Evolutionary conservation across 2,113 vertebrate genomes (phyloP).

Genomic region (Dicerorhinus sumatrensis): DNA sequence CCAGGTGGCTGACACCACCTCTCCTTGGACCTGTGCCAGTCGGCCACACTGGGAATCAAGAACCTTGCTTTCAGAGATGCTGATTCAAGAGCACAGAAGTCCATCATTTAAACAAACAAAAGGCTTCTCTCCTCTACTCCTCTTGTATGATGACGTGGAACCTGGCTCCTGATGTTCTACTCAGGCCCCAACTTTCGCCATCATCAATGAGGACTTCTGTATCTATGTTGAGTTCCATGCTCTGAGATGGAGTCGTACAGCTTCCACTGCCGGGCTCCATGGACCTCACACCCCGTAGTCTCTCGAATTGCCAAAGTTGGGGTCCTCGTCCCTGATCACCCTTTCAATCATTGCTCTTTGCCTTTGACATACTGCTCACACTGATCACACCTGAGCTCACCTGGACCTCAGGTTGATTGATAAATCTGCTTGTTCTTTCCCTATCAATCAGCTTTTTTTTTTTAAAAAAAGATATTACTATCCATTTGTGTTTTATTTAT

Average conservation of each 20-base stretch:
- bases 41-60: background rate
- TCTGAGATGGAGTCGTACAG: background rate
- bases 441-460: background rate
- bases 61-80: background rate
- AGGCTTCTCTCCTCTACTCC: background rate
- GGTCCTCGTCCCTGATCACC: background rate
- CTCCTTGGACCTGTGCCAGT: background rate
- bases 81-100: background rate
- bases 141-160: rapidly evolving
- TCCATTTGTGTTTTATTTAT: background rate
- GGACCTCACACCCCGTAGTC: rapidly evolving
- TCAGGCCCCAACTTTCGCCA: background rate
- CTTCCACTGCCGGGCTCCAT: background rate
- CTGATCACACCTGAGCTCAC: background rate
- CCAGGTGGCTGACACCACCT: rapidly evolving
- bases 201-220: background rate
- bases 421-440: background rate
- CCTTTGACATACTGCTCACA: background rate
- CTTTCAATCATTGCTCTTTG: background rate
- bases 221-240: background rate
- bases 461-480: background rate
- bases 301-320: background rate
- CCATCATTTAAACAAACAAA: background rate
- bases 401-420: background rate
- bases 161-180: background rate